Evolutionary conservation across 2,888 invertebrate species (phyloP).

Genomic region (Chouioia cunea): DNA sequence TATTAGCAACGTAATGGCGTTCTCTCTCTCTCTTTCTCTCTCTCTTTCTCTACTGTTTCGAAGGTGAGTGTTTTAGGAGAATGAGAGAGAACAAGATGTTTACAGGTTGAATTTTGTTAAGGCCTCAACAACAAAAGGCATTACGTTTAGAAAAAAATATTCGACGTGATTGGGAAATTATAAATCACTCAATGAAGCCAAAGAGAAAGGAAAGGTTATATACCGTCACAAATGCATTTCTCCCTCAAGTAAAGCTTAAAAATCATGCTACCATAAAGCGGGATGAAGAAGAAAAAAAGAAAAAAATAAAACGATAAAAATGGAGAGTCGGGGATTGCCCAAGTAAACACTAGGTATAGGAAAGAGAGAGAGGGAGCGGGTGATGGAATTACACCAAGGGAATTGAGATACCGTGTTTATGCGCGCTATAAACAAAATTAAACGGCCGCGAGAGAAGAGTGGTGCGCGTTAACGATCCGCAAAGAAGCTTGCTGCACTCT

Average conservation of each 20-base stretch:
- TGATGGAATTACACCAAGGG: constrained; percentile 65
- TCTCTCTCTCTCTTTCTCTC: too few relatives aligned
- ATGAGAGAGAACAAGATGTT: too few relatives aligned
- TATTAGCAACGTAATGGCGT: too few relatives aligned
- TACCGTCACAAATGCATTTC: too few relatives aligned
- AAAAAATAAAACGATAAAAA: constrained; percentile 43
- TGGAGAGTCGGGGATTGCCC: not conserved
- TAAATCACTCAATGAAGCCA: too few relatives aligned
- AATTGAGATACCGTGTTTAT: constrained; percentile 69
- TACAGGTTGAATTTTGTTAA: too few relatives aligned
- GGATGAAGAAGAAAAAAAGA: constrained; percentile 32
- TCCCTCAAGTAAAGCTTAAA: constrained; percentile 9
- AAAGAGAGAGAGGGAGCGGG: constrained; percentile 42
- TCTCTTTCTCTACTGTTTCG: too few relatives aligned
- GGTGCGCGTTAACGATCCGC: constrained; percentile 13
- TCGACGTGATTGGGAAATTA: too few relatives aligned
- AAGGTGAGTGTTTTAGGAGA: too few relatives aligned
- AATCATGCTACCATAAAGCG: constrained; percentile 23
- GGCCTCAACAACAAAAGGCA: too few relatives aligned
- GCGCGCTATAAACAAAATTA: constrained; percentile 67
- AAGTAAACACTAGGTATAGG: constrained; percentile 36
- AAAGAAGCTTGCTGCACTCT: constrained; percentile 13
- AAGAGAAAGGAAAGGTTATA: too few relatives aligned
- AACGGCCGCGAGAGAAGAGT: constrained; percentile 54
- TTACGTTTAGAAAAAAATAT: too few relatives aligned